Evolutionary conservation across 2,888 invertebrate species (phyloP).

Genomic region (Ennomos erosarius): DNA sequence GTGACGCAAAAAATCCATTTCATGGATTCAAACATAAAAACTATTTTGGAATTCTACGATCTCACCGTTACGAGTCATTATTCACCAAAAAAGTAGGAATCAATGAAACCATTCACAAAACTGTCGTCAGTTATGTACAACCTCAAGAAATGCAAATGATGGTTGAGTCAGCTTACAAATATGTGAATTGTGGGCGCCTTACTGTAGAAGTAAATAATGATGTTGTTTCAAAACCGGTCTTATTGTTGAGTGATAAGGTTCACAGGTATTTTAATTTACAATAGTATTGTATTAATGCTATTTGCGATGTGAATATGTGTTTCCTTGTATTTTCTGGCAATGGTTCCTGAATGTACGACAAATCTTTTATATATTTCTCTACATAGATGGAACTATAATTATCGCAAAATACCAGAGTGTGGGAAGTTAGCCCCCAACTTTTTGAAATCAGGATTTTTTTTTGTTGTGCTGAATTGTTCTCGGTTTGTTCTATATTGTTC

Average conservation of each 20-base stretch:
- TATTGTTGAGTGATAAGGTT: conserved; percentile 1
- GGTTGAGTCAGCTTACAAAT: conserved; percentile 26
- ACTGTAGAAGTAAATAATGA: conserved; percentile 6
- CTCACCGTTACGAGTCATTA: conserved; percentile 22
- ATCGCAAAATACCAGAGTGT: no score
- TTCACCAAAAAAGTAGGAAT: conserved; percentile 10
- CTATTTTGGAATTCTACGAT: conserved; percentile 4
- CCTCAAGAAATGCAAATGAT: conserved; percentile 27
- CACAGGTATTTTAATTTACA: not conserved
- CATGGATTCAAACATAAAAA: no score
- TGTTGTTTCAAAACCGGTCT: conserved; percentile 8
- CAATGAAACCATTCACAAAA: conserved; percentile 25
- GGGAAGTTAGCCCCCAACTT: no score
- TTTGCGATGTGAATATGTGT: not conserved
- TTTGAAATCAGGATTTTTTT: no score
- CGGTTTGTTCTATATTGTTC: no score
- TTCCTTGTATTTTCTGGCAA: not conserved
- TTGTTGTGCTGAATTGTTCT: no score
- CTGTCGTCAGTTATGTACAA: not conserved
- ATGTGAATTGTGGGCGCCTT: conserved; percentile 23
- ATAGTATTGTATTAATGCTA: not conserved
- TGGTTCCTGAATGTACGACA: not conserved
- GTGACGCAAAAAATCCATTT: no score
- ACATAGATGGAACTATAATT: no score
- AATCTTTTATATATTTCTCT: no score